phyloP scores from a whole-genome alignment of 2,113 vertebrate species.

The Eubucco bourcierii region DNA sequence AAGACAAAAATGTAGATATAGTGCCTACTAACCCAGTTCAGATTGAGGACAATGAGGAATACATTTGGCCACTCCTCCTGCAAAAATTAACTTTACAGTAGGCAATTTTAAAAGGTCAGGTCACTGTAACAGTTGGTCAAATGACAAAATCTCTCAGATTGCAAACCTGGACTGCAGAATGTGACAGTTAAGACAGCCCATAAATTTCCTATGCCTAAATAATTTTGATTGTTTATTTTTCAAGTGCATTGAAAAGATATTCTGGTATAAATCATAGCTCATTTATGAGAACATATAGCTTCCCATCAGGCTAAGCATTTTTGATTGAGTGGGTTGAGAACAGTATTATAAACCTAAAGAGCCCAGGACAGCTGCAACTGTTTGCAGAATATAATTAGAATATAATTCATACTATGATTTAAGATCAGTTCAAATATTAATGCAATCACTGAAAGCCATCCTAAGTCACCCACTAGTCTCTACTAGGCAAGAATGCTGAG shows the following conservation, averaged over 20 bases:
- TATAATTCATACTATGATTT: not conserved
- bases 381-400: not conserved
- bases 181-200: not conserved
- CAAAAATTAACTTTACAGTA: conserved; percentile 27
- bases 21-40: not conserved
- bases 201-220: not conserved
- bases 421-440: not conserved
- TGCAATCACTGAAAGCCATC: not conserved
- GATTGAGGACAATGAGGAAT: not conserved
- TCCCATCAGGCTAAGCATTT: not conserved
- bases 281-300: not conserved
- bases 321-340: not conserved
- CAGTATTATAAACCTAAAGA: not conserved
- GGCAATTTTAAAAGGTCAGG: not conserved
- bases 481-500: not conserved
- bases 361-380: not conserved
- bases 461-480: not conserved
- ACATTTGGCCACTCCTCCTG: conserved; percentile 14
- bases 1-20: not conserved
- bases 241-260: not conserved
- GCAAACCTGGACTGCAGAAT: not conserved
- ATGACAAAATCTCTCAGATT: conserved; percentile 26
- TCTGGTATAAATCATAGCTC: not conserved
- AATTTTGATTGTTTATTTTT: conserved; percentile 19
- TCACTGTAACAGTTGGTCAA: not conserved